Percentiles rank a stretch among this genome's conserved stretches.
Conservation (phyloP, 2,888 invertebrate genomes). For the Lutraria lutraria region DNA sequence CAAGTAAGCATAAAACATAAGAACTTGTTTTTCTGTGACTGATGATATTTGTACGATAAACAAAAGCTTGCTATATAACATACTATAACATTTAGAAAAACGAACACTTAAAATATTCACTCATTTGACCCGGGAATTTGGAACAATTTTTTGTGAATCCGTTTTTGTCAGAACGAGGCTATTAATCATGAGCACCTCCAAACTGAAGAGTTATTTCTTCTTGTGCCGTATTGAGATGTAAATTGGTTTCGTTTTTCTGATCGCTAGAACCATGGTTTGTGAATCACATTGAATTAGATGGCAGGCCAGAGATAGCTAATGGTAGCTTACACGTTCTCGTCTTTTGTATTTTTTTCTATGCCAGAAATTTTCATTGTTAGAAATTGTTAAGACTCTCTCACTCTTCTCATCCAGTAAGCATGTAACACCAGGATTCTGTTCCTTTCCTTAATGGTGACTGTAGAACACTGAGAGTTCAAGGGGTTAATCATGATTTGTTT, state of each 20-base stretch:
- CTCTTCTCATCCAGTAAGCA: neutral
- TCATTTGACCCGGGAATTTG: neutral
- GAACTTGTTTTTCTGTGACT: no score
- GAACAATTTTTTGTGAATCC: neutral
- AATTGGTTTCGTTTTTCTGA: neutral
- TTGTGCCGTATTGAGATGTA: slow-evolving; percentile 6
- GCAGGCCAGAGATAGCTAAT: neutral
- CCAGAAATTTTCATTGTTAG: neutral
- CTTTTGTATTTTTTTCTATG: neutral
- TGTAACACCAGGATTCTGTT: neutral
- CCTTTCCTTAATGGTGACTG: neutral
- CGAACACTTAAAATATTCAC: neutral
- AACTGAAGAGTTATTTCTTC: slow-evolving; percentile 19
- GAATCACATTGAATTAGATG: neutral
- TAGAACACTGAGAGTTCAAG: neutral
- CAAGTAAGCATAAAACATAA: no score
- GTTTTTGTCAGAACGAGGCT: slow-evolving; percentile 2
- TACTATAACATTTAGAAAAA: no score
- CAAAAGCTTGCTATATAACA: no score
- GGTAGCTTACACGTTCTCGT: neutral
- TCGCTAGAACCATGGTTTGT: neutral
- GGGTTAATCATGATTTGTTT: neutral
- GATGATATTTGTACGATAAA: no score
- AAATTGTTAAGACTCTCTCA: neutral
- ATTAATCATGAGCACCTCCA: slow-evolving; percentile 14